Evolutionary conservation across 2,113 vertebrate species (phyloP).

Genomic region (Microcebus griseorufus): DNA sequence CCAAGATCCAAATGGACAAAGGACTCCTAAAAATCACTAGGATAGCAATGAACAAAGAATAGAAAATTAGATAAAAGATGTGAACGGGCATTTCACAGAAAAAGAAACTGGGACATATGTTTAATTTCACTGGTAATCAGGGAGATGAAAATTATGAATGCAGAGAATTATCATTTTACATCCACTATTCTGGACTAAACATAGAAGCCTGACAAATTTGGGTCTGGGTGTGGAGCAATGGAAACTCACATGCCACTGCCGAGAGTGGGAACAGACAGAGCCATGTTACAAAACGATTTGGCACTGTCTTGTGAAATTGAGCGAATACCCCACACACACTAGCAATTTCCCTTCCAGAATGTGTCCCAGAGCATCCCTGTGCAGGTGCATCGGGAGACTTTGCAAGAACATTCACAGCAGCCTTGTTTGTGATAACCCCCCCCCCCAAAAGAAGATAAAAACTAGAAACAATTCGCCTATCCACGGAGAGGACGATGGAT

Average conservation of each 20-base stretch:
- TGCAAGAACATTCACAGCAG: background rate
- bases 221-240: background rate
- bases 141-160: background rate
- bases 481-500: background rate
- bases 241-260: background rate
- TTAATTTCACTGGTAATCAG: background rate
- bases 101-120: background rate
- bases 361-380: background rate
- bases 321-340: background rate
- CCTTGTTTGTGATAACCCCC: background rate
- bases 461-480: background rate
- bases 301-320: background rate
- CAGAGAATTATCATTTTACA: background rate
- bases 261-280: background rate
- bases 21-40: background rate
- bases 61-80: slow-evolving; percentile 1
- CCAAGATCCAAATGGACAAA: background rate
- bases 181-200: background rate
- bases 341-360: background rate
- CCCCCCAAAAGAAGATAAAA: background rate
- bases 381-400: background rate
- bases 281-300: background rate
- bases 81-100: background rate
- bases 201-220: background rate
- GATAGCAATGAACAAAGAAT: background rate